Percentiles rank a stretch among this genome's conserved stretches.
Conservation (phyloP, 2,888 invertebrate genomes). For the Iphiclides podalirius region DNA sequence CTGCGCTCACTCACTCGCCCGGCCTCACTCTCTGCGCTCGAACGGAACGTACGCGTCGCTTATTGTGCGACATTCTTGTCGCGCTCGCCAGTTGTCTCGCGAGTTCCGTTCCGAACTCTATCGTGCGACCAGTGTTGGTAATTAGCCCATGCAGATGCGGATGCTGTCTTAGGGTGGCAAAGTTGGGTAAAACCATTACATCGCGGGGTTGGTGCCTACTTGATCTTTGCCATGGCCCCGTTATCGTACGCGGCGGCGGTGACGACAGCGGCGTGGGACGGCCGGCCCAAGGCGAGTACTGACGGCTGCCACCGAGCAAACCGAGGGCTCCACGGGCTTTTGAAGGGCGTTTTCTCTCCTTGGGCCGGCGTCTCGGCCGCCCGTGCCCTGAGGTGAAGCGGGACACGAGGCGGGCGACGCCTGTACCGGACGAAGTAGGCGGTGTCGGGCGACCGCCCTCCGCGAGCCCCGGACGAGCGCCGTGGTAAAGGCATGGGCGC, state of each 20-base stretch:
- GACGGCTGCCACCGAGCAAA: slow-evolving; percentile 29
- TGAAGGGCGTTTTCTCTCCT: slow-evolving; percentile 61
- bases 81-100: slow-evolving; percentile 16
- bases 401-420: slow-evolving; percentile 74
- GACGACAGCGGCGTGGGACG: background rate
- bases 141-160: background rate
- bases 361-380: slow-evolving; percentile 45
- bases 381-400: slow-evolving; percentile 63
- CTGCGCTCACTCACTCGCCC: slow-evolving; percentile 33
- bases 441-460: slow-evolving; percentile 76
- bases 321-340: slow-evolving; percentile 38
- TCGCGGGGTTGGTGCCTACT: background rate
- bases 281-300: background rate
- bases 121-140: slow-evolving; percentile 12
- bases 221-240: background rate
- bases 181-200: background rate
- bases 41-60: slow-evolving; percentile 36
- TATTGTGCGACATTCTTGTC: slow-evolving; percentile 24
- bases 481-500: slow-evolving; percentile 69
- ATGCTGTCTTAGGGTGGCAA: background rate
- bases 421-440: slow-evolving; percentile 79
- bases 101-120: slow-evolving; percentile 12
- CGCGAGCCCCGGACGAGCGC: slow-evolving; percentile 70
- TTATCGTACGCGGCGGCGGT: background rate
- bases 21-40: slow-evolving; percentile 41